Evolutionary conservation across 2,797 vertebrate genomes (phyloP), one percentile per base, ranked within the genome.

Genomic region (Ctenosaura bakeri): DNA sequence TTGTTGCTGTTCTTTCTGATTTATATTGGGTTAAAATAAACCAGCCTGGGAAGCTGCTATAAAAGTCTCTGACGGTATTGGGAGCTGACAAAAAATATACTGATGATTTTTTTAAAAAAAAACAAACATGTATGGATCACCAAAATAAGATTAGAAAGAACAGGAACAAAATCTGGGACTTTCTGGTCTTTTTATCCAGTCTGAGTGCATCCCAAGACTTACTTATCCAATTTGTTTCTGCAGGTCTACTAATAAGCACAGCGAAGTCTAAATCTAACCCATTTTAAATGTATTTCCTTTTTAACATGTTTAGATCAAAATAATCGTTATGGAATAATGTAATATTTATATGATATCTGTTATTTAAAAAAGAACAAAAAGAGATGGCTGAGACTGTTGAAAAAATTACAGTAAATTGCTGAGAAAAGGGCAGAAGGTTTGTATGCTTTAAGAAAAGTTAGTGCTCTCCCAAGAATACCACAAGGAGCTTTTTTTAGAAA

Each of bases 401-500:
- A 56, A 88, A 56, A 88, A 87, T 88, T 83, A 81, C 79, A 90
- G 22, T 5, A 81, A 95, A 92, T 50, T 9, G 88, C 2, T 1
- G 87, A 87, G 94, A 93, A 89, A 85, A 93, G 16, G 85, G 73
- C 62, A 94, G 50, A 24, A 54, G 79, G 88, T 92, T 83, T 69
- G 89, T 85, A 38, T 7, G 0, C 87, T 95, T 95, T 92, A 92
- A 93, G 85, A 76, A 95, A 95, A 93, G 91, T 92, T 94, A 62
- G 4, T 84, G n/a, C 87, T 93, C 93, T 95, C 95, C 74, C 26
- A 92, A 95, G 93, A 94, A 92, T 90, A 92, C 85, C 0, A 0
- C 0, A 20, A 94, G 29, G 59, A 89, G 71, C 71, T 95, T 95
- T 95, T 94, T 90, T 87, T 88, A 92, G 94, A 94, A 96, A 95